These are phyloP conservation scores for Dryobota labecula DNA, from an alignment of 2,888 invertebrate species.

Conservation along the genomic window DNA sequence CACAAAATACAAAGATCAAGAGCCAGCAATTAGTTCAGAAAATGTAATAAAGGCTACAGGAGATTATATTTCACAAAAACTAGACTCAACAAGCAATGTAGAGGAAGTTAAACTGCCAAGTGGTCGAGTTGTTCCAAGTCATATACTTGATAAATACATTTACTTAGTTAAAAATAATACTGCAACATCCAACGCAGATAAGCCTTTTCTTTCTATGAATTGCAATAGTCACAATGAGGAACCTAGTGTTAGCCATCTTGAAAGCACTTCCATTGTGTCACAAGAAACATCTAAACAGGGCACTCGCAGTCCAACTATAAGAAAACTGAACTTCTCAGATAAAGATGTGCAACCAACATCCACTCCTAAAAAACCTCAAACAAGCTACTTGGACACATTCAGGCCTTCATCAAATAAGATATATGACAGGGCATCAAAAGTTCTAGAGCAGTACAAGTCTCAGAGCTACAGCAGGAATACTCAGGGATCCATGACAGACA, in stretches of 20 bases:
- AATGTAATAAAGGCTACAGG: slow-evolving; percentile 86
- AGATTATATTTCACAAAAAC: slow-evolving; percentile 82
- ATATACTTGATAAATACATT: slow-evolving; percentile 85
- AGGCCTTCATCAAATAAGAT: slow-evolving; percentile 86
- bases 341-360: slow-evolving; percentile 86
- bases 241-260: slow-evolving; percentile 57
- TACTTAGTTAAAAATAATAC: slow-evolving; percentile 83
- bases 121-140: slow-evolving; percentile 79
- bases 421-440: slow-evolving; percentile 84
- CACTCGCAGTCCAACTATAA: slow-evolving; percentile 77
- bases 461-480: slow-evolving; percentile 76
- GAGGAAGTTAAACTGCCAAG: slow-evolving; percentile 81
- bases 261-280: slow-evolving; percentile 58
- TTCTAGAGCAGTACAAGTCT: slow-evolving; percentile 85
- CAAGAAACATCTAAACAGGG: slow-evolving; percentile 60
- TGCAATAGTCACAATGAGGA: slow-evolving; percentile 63
- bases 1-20: slow-evolving; percentile 73
- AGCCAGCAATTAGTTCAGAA: slow-evolving; percentile 73
- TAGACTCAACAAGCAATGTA: slow-evolving; percentile 73
- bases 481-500: slow-evolving; percentile 73
- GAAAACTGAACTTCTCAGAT: slow-evolving; percentile 82
- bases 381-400: slow-evolving; percentile 76
- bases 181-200: slow-evolving; percentile 69
- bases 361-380: slow-evolving; percentile 80
- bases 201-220: slow-evolving; percentile 56